These are phyloP conservation scores for Urocitellus parryii DNA, from an alignment of 2,113 vertebrate genomes.

Conservation along the genomic window DNA sequence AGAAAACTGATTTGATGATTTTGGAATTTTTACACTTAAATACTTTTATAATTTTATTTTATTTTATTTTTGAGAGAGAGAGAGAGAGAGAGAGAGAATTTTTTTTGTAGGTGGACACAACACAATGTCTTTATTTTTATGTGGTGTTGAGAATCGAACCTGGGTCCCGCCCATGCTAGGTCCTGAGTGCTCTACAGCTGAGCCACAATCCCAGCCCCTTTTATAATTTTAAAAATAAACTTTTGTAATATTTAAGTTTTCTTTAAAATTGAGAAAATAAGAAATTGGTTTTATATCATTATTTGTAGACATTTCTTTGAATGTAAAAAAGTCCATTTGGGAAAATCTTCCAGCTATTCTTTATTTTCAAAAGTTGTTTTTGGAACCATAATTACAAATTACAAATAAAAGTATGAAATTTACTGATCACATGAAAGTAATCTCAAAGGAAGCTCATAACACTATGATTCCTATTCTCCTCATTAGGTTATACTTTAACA, in stretches of 20 bases:
- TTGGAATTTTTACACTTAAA: not conserved
- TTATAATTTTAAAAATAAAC: not conserved
- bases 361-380: not conserved
- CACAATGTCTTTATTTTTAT: too few relatives aligned
- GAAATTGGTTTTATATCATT: not conserved
- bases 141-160: too few relatives aligned
- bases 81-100: too few relatives aligned
- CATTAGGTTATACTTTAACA: not conserved
- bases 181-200: too few relatives aligned
- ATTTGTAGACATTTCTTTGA: conserved; percentile 2
- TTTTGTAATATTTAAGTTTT: not conserved
- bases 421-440: not conserved
- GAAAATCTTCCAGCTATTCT: not conserved
- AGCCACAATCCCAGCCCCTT: not conserved
- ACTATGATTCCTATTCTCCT: not conserved
- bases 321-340: not conserved
- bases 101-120: too few relatives aligned
- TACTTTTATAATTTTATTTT: not conserved
- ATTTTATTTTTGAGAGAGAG: too few relatives aligned
- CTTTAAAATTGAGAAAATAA: not conserved
- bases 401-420: not conserved
- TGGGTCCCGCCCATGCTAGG: too few relatives aligned
- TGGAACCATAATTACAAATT: not conserved
- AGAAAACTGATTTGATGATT: not conserved
- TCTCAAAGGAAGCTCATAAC: not conserved